These are phyloP conservation scores for Ciconia maguari DNA, from an alignment of 2,113 vertebrate genomes.

Conservation along the genomic window DNA sequence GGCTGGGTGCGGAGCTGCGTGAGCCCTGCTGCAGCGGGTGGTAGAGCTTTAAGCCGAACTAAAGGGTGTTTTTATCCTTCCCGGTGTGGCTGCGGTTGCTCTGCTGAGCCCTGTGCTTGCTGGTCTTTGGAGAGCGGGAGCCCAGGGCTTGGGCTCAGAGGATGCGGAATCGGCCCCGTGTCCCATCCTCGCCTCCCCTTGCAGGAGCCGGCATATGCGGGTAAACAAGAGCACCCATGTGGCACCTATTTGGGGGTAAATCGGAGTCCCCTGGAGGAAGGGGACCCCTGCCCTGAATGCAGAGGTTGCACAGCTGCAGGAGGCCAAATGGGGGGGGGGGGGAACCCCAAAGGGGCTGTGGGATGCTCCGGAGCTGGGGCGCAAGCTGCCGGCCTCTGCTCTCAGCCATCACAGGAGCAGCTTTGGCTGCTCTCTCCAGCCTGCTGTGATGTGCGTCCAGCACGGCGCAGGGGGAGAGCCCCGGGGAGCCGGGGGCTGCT, in stretches of 20 bases:
- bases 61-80: background rate
- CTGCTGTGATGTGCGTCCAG: background rate
- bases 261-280: background rate
- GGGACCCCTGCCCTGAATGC: too few species aligned
- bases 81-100: rapidly evolving
- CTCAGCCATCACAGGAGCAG: rapidly evolving
- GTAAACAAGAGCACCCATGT: rapidly evolving
- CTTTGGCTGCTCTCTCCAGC: background rate
- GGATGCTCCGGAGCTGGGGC: rapidly evolving
- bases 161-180: rapidly evolving
- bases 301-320: background rate
- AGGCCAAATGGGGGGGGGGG: rapidly evolving
- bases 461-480: background rate
- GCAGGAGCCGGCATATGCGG: rapidly evolving
- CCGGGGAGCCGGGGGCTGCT: background rate
- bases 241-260: background rate
- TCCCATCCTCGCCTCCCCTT: rapidly evolving
- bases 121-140: background rate
- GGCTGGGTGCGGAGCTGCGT: background rate
- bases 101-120: background rate
- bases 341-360: background rate
- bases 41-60: background rate
- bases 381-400: rapidly evolving
- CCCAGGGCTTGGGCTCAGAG: background rate
- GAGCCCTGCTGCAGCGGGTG: background rate